These are phyloP conservation scores for Colletes collaris DNA, from an alignment of 2,888 invertebrate species.

Conservation along the genomic window DNA sequence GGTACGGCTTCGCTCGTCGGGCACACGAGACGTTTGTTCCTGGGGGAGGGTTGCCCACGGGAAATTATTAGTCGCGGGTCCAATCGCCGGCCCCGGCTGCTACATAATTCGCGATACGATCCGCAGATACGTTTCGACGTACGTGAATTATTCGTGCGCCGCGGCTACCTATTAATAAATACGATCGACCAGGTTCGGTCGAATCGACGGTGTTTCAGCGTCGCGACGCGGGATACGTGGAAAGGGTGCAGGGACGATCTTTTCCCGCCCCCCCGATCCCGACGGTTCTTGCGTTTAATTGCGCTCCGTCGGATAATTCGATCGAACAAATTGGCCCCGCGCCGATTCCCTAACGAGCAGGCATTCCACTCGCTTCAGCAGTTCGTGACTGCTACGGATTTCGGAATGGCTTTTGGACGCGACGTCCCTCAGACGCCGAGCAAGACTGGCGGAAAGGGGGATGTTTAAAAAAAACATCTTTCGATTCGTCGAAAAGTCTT, in stretches of 20 bases:
- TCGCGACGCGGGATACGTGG: slow-evolving; percentile 4
- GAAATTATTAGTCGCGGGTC: slow-evolving; percentile 67
- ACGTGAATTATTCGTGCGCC: slow-evolving; percentile 27
- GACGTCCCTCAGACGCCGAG: background rate
- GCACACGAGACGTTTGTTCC: background rate
- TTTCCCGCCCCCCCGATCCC: background rate
- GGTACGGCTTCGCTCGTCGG: too few relatives aligned
- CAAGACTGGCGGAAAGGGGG: too few relatives aligned
- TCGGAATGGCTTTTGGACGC: slow-evolving; percentile 20
- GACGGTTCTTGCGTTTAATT: slow-evolving; percentile 39
- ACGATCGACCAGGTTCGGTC: background rate
- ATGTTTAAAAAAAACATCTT: too few relatives aligned
- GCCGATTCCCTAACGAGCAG: slow-evolving; percentile 46
- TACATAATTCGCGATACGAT: slow-evolving; percentile 47
- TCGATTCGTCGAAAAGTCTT: too few relatives aligned
- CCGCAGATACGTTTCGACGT: slow-evolving; percentile 14
- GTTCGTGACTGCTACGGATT: slow-evolving; percentile 18
- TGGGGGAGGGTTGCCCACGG: slow-evolving; percentile 55
- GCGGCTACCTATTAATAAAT: slow-evolving; percentile 23
- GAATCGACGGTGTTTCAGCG: background rate
- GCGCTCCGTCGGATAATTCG: slow-evolving; percentile 39
- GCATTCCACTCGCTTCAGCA: slow-evolving; percentile 41
- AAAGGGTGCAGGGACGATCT: background rate
- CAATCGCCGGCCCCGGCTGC: slow-evolving; percentile 33
- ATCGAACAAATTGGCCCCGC: slow-evolving; percentile 49